Evolutionary conservation across 1,140 invertebrate genomes (phyloP).

Genomic region (Bicyclus anynana): DNA sequence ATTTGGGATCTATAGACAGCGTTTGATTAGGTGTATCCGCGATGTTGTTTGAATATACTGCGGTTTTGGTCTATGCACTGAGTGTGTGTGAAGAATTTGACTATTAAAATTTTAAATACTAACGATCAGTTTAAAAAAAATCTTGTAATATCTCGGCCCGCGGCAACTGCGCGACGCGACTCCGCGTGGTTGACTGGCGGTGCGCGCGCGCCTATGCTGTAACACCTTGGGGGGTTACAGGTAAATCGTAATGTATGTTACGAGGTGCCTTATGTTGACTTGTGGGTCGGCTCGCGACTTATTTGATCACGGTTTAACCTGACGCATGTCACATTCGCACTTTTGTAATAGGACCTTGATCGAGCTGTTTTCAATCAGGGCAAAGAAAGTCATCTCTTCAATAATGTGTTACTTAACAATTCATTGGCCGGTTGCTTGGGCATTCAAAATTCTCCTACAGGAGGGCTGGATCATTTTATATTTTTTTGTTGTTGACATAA

Average conservation of each 20-base stretch:
- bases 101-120: no score
- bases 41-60: no score
- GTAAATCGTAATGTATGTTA: conserved; percentile 59
- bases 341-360: conserved; percentile 19
- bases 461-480: no score
- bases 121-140: conserved; percentile 11
- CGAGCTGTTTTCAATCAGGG: background rate
- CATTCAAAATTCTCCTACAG: no score
- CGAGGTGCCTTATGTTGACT: conserved; percentile 54
- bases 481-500: no score
- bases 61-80: no score
- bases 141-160: conserved; percentile 31
- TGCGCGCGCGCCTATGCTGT: conserved; percentile 39
- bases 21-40: no score
- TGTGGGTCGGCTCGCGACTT: conserved; percentile 39
- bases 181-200: conserved; percentile 52
- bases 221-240: conserved; percentile 39
- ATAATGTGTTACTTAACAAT: background rate
- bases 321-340: conserved; percentile 26
- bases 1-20: no score
- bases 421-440: no score
- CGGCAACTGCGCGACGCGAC: conserved; percentile 54
- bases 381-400: conserved; percentile 1
- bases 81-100: no score
- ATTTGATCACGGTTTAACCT: conserved; percentile 32